These are phyloP conservation scores for Cryptoprocta ferox DNA, from an alignment of 2,797 vertebrate genomes.

Conservation along the genomic window DNA sequence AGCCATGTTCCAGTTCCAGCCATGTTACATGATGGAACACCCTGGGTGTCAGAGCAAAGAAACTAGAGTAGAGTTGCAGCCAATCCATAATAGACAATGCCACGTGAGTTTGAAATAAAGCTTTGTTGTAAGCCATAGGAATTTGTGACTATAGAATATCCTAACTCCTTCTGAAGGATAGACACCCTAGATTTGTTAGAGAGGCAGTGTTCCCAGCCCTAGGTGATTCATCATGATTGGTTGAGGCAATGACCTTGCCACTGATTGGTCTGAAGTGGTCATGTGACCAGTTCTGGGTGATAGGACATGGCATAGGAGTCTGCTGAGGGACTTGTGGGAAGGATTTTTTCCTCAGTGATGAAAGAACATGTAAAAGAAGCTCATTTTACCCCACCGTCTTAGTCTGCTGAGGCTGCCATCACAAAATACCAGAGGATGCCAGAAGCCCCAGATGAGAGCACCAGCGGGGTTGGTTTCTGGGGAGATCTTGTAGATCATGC, in stretches of 20 bases:
- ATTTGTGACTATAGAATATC: background rate
- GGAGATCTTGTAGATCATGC: background rate
- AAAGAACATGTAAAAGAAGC: background rate
- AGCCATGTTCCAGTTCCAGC: background rate
- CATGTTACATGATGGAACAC: background rate
- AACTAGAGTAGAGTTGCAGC: background rate
- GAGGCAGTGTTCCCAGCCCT: background rate
- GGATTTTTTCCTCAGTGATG: background rate
- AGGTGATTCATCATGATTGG: background rate
- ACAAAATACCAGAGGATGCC: background rate
- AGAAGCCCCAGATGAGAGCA: background rate
- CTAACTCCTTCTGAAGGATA: background rate
- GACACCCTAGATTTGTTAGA: background rate
- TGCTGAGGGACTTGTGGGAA: background rate
- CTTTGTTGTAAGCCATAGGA: background rate
- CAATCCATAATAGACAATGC: background rate
- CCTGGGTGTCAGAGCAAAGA: background rate
- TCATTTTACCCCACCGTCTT: background rate
- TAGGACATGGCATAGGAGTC: background rate
- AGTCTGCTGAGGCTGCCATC: background rate
- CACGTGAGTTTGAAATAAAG: background rate
- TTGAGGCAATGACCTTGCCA: background rate
- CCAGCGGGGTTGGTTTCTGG: background rate
- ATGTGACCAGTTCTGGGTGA: background rate
- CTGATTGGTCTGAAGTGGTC: background rate